A percentile compares a stretch with the other conserved stretches of the same genome.
These are phyloP conservation scores for Centruroides vittatus DNA, from an alignment of 1,140 invertebrate species.

Conservation along the genomic window DNA sequence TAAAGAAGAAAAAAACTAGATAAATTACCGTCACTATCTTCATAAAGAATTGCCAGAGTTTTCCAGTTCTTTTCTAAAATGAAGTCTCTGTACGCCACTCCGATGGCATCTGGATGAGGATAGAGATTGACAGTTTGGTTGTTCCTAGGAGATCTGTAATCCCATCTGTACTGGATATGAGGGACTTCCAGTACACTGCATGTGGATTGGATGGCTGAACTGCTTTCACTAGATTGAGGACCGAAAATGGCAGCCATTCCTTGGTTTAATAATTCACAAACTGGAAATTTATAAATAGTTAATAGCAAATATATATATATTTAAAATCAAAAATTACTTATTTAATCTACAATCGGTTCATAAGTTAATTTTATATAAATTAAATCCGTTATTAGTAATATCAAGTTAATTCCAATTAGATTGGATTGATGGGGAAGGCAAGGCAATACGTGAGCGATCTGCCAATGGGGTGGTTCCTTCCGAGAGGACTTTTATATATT, in stretches of 20 bases:
- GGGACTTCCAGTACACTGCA: conserved; percentile 95
- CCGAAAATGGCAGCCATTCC: conserved; percentile 88
- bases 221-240: conserved; percentile 74
- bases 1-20: neutral
- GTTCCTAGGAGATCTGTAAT: conserved; percentile 63
- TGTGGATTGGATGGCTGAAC: conserved; percentile 85
- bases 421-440: too few relatives aligned
- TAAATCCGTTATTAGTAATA: too few relatives aligned
- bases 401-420: too few relatives aligned
- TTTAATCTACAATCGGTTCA: too few relatives aligned
- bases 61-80: conserved; percentile 82
- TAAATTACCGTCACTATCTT: conserved; percentile 66
- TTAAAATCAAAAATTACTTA: too few relatives aligned
- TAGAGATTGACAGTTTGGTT: conserved; percentile 86
- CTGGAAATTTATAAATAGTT: conserved; percentile 34
- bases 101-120: conserved; percentile 79
- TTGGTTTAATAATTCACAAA: conserved; percentile 68
- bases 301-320: too few relatives aligned
- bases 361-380: too few relatives aligned
- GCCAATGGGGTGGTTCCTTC: too few relatives aligned
- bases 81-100: conserved; percentile 77
- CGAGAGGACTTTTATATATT: too few relatives aligned
- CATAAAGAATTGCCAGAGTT: conserved; percentile 86
- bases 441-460: too few relatives aligned
- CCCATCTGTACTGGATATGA: conserved; percentile 87